phyloP scores from a whole-genome alignment of 2,888 invertebrate genomes.

The Drosophila demipolita region DNA sequence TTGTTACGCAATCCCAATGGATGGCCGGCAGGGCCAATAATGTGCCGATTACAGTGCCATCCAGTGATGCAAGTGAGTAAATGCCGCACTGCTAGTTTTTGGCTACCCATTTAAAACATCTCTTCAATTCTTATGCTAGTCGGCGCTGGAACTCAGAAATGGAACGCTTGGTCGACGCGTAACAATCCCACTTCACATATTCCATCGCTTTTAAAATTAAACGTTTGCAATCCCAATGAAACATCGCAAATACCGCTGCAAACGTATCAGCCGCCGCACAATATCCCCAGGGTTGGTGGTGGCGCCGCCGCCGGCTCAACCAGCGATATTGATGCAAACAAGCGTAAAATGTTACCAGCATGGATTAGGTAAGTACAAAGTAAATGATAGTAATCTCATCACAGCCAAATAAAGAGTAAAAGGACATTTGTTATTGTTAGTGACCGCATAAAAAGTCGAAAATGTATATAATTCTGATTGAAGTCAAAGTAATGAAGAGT shows the following conservation, averaged over 20 bases:
- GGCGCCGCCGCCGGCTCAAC: constrained; percentile 11
- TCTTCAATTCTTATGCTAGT: not conserved
- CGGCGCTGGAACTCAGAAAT: constrained; percentile 48
- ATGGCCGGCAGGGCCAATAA: constrained; percentile 21
- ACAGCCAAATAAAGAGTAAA: not conserved
- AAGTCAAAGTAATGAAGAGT: too few species aligned
- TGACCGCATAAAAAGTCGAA: too few species aligned
- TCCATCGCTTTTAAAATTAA: constrained; percentile 80
- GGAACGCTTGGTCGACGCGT: constrained; percentile 59
- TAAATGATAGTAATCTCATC: not conserved
- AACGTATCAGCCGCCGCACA: constrained; percentile 29
- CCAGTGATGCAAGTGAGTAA: constrained; percentile 44
- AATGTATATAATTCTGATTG: too few species aligned
- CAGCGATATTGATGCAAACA: constrained; percentile 90
- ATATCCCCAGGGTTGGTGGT: constrained; percentile 28
- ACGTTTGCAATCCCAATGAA: constrained; percentile 80
- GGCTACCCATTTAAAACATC: too few species aligned
- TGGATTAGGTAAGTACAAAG: constrained; percentile 93
- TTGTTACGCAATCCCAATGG: constrained; percentile 70
- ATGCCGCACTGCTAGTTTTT: too few species aligned
- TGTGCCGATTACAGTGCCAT: constrained; percentile 5
- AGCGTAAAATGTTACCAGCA: constrained; percentile 95
- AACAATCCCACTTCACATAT: constrained; percentile 75
- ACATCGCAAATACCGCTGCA: constrained; percentile 43
- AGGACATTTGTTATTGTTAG: too few species aligned